phyloP scores from a whole-genome alignment of 2,113 vertebrate genomes.

The Rutilus rutilus region DNA sequence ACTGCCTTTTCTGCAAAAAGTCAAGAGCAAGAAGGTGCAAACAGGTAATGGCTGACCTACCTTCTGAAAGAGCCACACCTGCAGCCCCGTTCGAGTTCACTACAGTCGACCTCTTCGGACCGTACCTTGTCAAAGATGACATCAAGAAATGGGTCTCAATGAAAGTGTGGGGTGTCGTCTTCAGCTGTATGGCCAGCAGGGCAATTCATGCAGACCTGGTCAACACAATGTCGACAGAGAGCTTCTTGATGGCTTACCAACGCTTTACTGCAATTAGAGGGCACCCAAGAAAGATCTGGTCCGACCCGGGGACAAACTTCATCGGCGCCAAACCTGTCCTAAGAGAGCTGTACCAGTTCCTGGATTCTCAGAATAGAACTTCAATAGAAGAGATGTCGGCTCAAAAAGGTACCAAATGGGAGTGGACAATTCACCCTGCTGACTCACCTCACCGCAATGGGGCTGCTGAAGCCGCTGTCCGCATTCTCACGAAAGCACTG shows the following conservation, averaged over 20 bases:
- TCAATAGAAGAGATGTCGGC: not conserved
- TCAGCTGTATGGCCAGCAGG: not conserved
- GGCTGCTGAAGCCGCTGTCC: slow-evolving; percentile 55
- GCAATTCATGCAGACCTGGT: not conserved
- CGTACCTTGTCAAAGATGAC: not conserved
- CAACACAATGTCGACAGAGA: not conserved
- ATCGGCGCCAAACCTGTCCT: not conserved
- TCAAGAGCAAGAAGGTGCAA: no score
- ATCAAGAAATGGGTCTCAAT: not conserved
- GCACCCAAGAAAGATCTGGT: not conserved
- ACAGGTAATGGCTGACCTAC: no score
- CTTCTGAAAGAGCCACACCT: no score
- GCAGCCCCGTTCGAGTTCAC: no score
- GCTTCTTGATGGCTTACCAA: not conserved
- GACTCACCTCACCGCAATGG: slow-evolving; percentile 57
- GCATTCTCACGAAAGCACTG: slow-evolving; percentile 38
- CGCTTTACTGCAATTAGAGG: not conserved
- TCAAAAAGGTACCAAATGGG: slow-evolving; percentile 38
- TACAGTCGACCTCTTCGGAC: not conserved
- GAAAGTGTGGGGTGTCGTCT: not conserved
- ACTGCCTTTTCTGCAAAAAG: no score
- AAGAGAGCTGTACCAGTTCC: slow-evolving; percentile 13
- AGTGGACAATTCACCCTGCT: slow-evolving; percentile 48
- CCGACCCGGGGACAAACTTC: not conserved
- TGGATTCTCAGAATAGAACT: slow-evolving; percentile 12